phyloP scores from a whole-genome alignment of 2,888 invertebrate species.

The Drosophila monieri region DNA sequence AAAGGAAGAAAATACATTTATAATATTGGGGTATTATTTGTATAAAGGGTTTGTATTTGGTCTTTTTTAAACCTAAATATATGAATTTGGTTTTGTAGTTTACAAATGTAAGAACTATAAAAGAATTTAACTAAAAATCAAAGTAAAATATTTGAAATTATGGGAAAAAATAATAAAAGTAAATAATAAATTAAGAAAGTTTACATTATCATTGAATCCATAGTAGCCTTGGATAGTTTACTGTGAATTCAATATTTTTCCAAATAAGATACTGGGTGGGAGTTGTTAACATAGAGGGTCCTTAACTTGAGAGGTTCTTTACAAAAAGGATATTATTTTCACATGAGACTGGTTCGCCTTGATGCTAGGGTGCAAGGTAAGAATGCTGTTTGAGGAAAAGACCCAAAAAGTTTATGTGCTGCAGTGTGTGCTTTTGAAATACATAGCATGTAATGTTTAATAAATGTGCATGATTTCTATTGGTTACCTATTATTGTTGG shows the following conservation, averaged over 20 bases:
- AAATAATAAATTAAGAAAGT: background rate
- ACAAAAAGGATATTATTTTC: conserved; percentile 7
- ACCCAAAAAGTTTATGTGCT: conserved; percentile 15
- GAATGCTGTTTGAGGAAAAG: conserved; percentile 26
- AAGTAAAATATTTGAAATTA: conserved; percentile 12
- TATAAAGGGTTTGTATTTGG: conserved; percentile 24
- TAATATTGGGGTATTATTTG: conserved; percentile 50
- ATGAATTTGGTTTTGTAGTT: conserved; percentile 21
- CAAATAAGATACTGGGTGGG: background rate
- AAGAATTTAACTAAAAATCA: conserved; percentile 8
- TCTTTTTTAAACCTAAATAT: conserved; percentile 43
- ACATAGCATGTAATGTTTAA: conserved; percentile 21
- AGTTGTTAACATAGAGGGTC: conserved; percentile 23
- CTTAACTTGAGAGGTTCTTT: conserved; percentile 8
- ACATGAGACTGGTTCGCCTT: conserved; percentile 50
- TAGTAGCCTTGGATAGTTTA: background rate
- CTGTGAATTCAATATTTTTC: conserved; percentile 17
- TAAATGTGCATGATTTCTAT: conserved; percentile 16
- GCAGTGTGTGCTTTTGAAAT: conserved; percentile 27
- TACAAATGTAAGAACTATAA: conserved; percentile 6
- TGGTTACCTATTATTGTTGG: conserved; percentile 23
- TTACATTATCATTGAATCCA: background rate
- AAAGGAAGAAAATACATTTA: conserved; percentile 66
- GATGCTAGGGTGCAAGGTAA: conserved; percentile 77
- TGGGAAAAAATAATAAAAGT: conserved; percentile 10